Evolutionary conservation across 2,113 vertebrate genomes (phyloP).

Genomic region (Chlamydotis undulata): DNA sequence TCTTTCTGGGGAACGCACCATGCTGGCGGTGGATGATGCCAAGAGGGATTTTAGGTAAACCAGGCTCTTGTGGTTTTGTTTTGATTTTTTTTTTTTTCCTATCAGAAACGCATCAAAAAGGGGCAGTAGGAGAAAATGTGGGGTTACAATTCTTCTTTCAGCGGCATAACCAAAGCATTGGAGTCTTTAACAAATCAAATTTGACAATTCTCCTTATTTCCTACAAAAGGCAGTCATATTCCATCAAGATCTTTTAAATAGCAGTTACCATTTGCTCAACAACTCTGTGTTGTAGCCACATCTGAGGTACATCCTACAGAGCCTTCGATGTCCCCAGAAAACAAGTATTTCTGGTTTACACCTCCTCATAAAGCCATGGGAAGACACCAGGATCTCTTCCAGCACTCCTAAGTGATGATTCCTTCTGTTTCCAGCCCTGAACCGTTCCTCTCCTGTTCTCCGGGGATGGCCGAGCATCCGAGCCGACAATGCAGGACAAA

Average conservation of each 20-base stretch:
- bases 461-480: not conserved
- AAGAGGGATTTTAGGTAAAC: not conserved
- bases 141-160: not conserved
- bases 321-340: not conserved
- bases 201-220: not conserved
- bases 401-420: not conserved
- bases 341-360: accelerated
- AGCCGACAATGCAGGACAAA: not conserved
- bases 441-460: not conserved
- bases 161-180: not conserved
- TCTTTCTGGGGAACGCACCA: not conserved
- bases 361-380: not conserved
- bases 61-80: not conserved
- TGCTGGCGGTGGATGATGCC: too few species aligned
- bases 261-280: not conserved
- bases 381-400: not conserved
- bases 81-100: not conserved
- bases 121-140: accelerated
- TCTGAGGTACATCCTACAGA: not conserved
- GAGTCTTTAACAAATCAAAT: not conserved
- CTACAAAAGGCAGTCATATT: not conserved
- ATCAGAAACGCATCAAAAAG: not conserved
- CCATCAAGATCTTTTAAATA: not conserved
- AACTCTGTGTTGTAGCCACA: accelerated
- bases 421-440: not conserved